Evolutionary conservation across 2,888 invertebrate genomes (phyloP), one percentile per base, ranked within the genome.

Genomic region (Caenorhabditis virilis): DNA sequence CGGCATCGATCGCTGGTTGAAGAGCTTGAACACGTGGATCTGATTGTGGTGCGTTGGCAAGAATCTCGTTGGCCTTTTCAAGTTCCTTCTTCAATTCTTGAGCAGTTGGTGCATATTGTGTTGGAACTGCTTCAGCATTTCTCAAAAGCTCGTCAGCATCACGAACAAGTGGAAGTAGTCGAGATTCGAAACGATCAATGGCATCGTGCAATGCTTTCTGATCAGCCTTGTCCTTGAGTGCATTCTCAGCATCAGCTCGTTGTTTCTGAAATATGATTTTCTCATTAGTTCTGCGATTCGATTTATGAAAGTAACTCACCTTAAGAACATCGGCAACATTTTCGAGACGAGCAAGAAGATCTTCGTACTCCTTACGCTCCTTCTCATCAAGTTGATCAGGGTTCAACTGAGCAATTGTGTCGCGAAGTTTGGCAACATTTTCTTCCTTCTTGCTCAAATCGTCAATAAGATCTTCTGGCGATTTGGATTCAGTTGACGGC

Each of bases 121-220:
- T 59, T 30, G 72, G 72, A 43, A 70, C 57, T 20, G 68, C 72
- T 55, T 73, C 69, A 42, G 69, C 57, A 43, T 72, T 60, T 41
- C 51, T 42, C 22, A 70, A 51, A 23, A 73, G 66, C 27, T 57
- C 51, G 36, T 62, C 55, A 20, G 66, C 68, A 35, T 70, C 64
- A 39, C 53, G 58, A 42, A 73, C 65, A 46, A 73, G 62, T 47
- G 62, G 57, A 18, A 66, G 64, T 26, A 73, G 64, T 23, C 56
- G 55, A 51, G 55, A 56, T 38, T 49, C 35, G 27, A 51, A 41
- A 23, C 53, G 61, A 36, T 51, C 61, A 39, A 61, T 35, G 20
- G 56, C 38, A 35, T 61, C 55, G 26, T 56, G 56, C 6, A 56
- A 43, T 15, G 55, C 33, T 39, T 56, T 47, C 56, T 56, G 47